Evolutionary conservation across 2,113 vertebrate species (phyloP), one percentile per base, ranked within the genome.

Genomic region (Paradoxurus hermaphroditus): DNA sequence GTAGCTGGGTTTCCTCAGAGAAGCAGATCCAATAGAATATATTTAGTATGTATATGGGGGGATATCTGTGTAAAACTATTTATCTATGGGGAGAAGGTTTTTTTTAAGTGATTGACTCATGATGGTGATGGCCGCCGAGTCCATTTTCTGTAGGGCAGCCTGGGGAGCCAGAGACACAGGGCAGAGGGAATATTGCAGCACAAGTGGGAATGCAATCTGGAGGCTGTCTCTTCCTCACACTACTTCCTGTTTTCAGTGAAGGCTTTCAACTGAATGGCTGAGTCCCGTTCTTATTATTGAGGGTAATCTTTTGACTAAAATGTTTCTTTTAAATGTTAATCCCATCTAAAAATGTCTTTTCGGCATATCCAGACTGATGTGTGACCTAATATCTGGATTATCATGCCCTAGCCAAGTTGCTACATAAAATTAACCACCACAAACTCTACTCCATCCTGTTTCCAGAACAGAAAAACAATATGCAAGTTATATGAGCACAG

Each of bases 101-200:
- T 68, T 68, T 84, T 39, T 68, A 77, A 63, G 44, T 29, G 34
- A 53, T 7, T 14, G 31, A 14, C 15, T 39, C 12, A 75, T 34
- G 18, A 62, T 36, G 36, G 3, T 19, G 18, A 18, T 86, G 27
- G 1, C 5, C 15, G 7, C 12, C 1, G 7, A 73, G 7, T 39
- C 36, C 7, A 72, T 25, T 53, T 83, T 86, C n/a, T 65, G 18
- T 4, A 39, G 18, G 13, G 23, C 34, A 86, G 41, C 7, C 23
- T 13, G 70, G 23, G 1, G 11, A 11, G 18, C 87, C 27, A 5
- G 29, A 65, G 23, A 65, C 9, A 15, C 15, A 18, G 18, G 4
- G 29, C 31, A 49, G 34, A 31, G 29, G 36, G 15, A 2, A 6
- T 5, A 0, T 3, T 21, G 8, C 4, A 18, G 18, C 14, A 19